A percentile compares a stretch with the other conserved stretches of the same genome.
phyloP scores from a whole-genome alignment of 1,140 invertebrate species.

The Sipha flava region DNA sequence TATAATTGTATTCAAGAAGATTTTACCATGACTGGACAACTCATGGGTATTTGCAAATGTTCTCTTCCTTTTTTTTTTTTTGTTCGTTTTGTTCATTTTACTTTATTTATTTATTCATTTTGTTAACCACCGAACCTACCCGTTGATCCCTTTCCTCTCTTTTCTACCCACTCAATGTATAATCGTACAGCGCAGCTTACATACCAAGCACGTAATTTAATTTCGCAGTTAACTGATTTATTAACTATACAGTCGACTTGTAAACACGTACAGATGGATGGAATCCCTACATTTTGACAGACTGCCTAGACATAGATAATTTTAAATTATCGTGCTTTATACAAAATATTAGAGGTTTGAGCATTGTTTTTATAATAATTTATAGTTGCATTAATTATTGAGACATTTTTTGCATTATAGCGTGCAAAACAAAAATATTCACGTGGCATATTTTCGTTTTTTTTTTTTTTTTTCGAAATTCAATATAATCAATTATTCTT shows the following conservation, averaged over 20 bases:
- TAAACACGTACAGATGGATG: neutral
- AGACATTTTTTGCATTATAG: too few relatives aligned
- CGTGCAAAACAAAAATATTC: too few relatives aligned
- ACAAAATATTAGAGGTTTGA: neutral
- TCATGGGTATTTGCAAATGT: neutral
- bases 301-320: neutral
- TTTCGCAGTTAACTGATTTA: neutral
- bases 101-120: neutral
- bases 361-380: neutral
- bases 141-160: neutral
- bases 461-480: too few relatives aligned
- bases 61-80: neutral
- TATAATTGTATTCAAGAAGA: neutral
- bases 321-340: neutral
- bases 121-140: neutral
- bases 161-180: neutral
- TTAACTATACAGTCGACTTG: neutral
- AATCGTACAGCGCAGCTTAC: neutral
- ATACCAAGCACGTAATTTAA: slow-evolving; percentile 6
- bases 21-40: neutral
- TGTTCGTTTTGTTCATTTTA: neutral
- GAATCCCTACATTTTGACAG: slow-evolving; percentile 3
- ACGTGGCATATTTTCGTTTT: too few relatives aligned
- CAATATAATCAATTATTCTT: too few relatives aligned
- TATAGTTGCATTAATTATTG: neutral